phyloP scores from a whole-genome alignment of 2,113 vertebrate genomes.

The Porphyrio hochstetteri region DNA sequence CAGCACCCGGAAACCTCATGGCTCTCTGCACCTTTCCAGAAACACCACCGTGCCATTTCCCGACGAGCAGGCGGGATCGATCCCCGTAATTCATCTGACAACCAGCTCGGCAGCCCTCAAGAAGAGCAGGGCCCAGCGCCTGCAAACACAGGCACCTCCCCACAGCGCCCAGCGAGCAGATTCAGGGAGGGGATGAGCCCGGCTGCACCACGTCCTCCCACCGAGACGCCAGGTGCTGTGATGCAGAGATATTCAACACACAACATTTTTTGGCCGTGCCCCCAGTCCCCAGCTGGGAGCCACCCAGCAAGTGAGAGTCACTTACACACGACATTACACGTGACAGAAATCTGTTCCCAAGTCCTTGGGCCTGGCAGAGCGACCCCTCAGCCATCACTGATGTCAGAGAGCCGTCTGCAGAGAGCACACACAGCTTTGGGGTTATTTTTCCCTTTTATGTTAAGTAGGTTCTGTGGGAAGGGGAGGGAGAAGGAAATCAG shows the following conservation, averaged over 20 bases:
- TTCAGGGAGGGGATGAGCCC: neutral
- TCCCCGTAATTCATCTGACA: neutral
- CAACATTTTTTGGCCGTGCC: neutral
- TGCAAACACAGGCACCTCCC: neutral
- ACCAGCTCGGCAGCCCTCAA: neutral
- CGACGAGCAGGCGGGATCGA: neutral
- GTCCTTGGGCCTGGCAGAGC: neutral
- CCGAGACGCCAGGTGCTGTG: neutral
- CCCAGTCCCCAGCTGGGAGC: neutral
- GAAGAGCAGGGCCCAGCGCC: neutral
- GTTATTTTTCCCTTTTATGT: neutral
- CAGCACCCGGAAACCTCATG: constrained; percentile 30
- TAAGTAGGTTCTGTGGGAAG: neutral
- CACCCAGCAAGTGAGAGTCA: neutral
- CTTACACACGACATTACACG: neutral
- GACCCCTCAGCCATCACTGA: neutral
- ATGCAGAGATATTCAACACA: neutral
- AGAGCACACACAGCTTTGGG: neutral
- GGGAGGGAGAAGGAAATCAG: too few species aligned
- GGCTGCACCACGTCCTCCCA: neutral
- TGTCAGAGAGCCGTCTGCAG: neutral
- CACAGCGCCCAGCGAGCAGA: rapidly evolving
- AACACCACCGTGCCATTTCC: neutral
- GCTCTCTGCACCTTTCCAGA: neutral
- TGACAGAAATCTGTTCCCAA: neutral